Percentiles rank a stretch among this genome's conserved stretches.
Conservation (phyloP, 2,888 invertebrate species). For the Aspidapion aeneum region DNA sequence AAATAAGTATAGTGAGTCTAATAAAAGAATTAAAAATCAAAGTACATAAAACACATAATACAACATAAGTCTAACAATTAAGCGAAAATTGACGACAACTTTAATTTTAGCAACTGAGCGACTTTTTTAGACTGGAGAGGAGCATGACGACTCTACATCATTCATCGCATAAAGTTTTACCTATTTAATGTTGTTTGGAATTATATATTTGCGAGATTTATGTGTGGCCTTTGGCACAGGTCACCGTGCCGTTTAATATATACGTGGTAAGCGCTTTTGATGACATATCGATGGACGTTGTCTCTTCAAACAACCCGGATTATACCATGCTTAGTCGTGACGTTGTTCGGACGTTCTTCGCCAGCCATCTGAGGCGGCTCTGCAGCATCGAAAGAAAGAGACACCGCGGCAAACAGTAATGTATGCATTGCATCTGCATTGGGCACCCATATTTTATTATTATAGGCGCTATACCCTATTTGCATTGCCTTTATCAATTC, state of each 20-base stretch:
- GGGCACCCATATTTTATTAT: conserved; percentile 38
- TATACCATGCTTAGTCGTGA: conserved; percentile 34
- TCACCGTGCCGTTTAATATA: background rate
- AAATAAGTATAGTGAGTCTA: too few species aligned
- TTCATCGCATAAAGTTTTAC: too few species aligned
- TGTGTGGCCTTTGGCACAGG: background rate
- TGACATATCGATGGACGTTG: conserved; percentile 36
- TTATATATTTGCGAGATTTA: background rate
- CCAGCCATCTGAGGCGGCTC: conserved; percentile 11
- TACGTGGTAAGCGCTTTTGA: conserved; percentile 31
- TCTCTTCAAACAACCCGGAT: conserved; percentile 39
- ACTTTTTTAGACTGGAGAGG: too few species aligned
- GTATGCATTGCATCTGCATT: conserved; percentile 37
- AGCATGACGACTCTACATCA: too few species aligned
- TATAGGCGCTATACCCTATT: conserved; percentile 32
- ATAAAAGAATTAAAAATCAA: too few species aligned
- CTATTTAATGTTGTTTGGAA: too few species aligned
- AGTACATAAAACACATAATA: too few species aligned
- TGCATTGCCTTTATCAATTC: conserved; percentile 31
- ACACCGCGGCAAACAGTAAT: conserved; percentile 25
- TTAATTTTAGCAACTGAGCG: background rate
- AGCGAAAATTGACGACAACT: too few species aligned
- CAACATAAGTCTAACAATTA: too few species aligned
- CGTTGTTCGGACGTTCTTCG: conserved; percentile 31
- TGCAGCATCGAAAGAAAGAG: background rate